A percentile compares a stretch with the other conserved stretches of the same genome.
Evolutionary conservation across 2,888 invertebrate genomes (phyloP).

Genomic region (Sialis lutaria): DNA sequence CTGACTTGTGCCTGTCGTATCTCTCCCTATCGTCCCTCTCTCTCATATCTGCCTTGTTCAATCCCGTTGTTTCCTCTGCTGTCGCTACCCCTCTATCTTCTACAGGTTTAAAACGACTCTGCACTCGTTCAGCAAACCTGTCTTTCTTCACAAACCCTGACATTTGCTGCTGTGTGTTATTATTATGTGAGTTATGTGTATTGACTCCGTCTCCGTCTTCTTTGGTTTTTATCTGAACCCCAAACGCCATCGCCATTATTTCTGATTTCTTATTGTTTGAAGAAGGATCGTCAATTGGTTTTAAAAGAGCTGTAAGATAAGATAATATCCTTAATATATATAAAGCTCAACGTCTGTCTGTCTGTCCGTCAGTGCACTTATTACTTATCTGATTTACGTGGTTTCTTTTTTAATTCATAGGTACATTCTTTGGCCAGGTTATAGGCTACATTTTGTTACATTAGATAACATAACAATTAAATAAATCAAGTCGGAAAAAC

Average conservation of each 20-base stretch:
- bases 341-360: too few species aligned
- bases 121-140: slow-evolving; percentile 6
- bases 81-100: slow-evolving; percentile 5
- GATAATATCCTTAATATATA: too few species aligned
- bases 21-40: slow-evolving; percentile 9
- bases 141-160: slow-evolving; percentile 21
- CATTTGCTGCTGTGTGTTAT: slow-evolving; percentile 3
- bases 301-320: not conserved
- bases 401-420: too few species aligned
- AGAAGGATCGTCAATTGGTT: slow-evolving; percentile 4
- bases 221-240: slow-evolving; percentile 29
- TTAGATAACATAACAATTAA: too few species aligned
- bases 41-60: slow-evolving; percentile 7
- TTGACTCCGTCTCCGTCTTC: slow-evolving; percentile 22
- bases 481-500: too few species aligned
- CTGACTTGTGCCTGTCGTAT: slow-evolving; percentile 3
- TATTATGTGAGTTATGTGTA: too few species aligned
- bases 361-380: too few species aligned
- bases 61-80: not conserved
- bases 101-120: slow-evolving; percentile 6
- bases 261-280: slow-evolving; percentile 23
- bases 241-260: slow-evolving; percentile 37
- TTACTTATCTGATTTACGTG: too few species aligned
- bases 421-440: too few species aligned
- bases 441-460: too few species aligned